Base-by-base conservation (phyloP, 2,888 invertebrate genomes). In the Odontocerum albicorne region DNA sequence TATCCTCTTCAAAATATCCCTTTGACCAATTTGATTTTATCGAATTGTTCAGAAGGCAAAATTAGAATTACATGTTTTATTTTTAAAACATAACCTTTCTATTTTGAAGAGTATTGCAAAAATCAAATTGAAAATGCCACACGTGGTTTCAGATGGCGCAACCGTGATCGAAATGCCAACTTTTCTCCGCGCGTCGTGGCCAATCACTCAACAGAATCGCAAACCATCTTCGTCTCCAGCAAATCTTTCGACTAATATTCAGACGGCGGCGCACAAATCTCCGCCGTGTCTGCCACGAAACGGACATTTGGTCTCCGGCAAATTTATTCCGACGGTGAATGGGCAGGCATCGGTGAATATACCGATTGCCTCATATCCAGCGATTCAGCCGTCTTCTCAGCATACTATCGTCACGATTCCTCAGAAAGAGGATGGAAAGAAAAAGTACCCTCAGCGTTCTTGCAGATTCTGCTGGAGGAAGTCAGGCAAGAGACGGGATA, bases 101-200 rank as follows among this genome's bases (percentile, higher is more conserved):
- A n/a, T n/a, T n/a, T n/a, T n/a, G n/a, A n/a, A n/a, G n/a, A n/a
- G n/a, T n/a, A n/a, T n/a, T n/a, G n/a, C n/a, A n/a, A 2, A 35
- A 10, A 32, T 2, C 13, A 12, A 54, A 49, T 50, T 55, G 55
- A 55, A 50, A 55, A 78, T 76, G 75, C 72, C 78, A 72, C 75
- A 75, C 77, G 75, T 78, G 75, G 69, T 78, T 78, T 77, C 78
- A 78, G 78, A 77, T 77, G 72, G 74, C 61, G 70, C 71, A 71
- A 69, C 76, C 68, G 75, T 69, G 68, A 72, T 77, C 64, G 72
- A 77, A 67, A 75, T 76, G 70, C 71, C 74, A 69, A 73, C 49
- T 21, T 32, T 44, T 31, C 50, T 21, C 16, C 53, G 55, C 17
- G 50, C 68, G 55, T 67, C 71, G 64, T 71, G 72, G 66, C 67